Base-by-base conservation (phyloP, 2,888 invertebrate species). In the Noctua fimbriata region DNA sequence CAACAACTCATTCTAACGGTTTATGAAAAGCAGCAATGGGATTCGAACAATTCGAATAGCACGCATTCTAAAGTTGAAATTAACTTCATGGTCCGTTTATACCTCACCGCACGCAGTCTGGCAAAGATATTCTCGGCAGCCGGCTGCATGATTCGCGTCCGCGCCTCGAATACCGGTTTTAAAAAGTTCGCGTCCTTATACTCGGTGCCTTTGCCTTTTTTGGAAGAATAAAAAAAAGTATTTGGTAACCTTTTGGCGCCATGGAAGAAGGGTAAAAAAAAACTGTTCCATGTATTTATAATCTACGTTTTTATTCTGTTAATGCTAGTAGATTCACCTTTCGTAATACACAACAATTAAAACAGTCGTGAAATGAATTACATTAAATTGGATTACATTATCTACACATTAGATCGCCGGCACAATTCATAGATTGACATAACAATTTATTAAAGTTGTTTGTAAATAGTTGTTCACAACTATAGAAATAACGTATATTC, bases 181-280 rank as follows among this genome's bases (percentile, higher is more conserved):
- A 88, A 91, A 92, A 93, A 88, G 81, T 88, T 89, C 77, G 88
- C 88, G 88, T 71, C 83, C 84, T 88, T 88, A 89, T 87, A 81
- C 83, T 88, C 83, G 73, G 79, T 87, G 78, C 82, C 83, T 85
- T 91, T 90, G 88, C 90, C 88, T 89, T 84, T 82, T 85, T 90
- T 88, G 88, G 83, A 66, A 67, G 60, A 84, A 84, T 76, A 81
- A 76, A 83, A 89, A 88, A 91, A 86, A 76, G 83, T 89, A 18
- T 89, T 80, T 84, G 78, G 75, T 81, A 87, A 86, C 83, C 76
- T 86, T 90, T 92, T 88, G 81, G 75, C 91, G 91, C 88, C 86
- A 95, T 95, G 95, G 95, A 95, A 41, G 94, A 93, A 89, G 93
- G 94, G 94, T 93, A 93, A 82, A 77, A 52, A 52, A 55, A 73